These are phyloP conservation scores for Malurus melanocephalus DNA, from an alignment of 2,113 vertebrate species.

Conservation along the genomic window DNA sequence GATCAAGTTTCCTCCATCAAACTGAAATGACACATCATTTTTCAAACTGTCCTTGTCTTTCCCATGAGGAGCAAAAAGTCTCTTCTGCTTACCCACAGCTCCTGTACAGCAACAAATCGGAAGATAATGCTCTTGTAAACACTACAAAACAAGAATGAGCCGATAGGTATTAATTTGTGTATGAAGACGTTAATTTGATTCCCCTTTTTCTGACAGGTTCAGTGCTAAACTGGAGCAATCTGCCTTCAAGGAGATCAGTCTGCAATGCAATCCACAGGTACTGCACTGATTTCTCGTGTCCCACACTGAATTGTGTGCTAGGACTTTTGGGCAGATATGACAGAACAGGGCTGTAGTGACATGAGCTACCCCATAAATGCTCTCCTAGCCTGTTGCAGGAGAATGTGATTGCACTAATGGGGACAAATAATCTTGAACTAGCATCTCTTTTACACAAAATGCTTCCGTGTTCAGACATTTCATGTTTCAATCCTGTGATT, in stretches of 20 bases:
- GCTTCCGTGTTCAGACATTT: neutral
- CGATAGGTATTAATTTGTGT: no score
- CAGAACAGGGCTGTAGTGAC: neutral
- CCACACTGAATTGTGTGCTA: neutral
- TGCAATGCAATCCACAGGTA: neutral
- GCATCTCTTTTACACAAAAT: neutral
- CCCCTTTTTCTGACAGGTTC: neutral
- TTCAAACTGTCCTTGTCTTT: neutral
- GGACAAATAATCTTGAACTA: neutral
- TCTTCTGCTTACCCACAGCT: neutral
- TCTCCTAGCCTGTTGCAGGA: neutral
- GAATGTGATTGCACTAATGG: neutral
- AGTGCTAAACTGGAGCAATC: neutral
- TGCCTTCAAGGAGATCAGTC: neutral
- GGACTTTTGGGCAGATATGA: neutral
- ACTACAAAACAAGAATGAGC: neutral
- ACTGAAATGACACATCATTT: neutral
- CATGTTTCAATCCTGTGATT: neutral
- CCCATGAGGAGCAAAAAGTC: neutral
- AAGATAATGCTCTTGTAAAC: neutral
- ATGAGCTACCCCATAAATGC: neutral
- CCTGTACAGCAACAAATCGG: neutral
- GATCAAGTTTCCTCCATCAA: neutral
- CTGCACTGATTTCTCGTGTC: neutral
- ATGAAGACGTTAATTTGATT: neutral